phyloP scores from a whole-genome alignment of 2,888 invertebrate species.

The Drosophila nr. fundita region DNA sequence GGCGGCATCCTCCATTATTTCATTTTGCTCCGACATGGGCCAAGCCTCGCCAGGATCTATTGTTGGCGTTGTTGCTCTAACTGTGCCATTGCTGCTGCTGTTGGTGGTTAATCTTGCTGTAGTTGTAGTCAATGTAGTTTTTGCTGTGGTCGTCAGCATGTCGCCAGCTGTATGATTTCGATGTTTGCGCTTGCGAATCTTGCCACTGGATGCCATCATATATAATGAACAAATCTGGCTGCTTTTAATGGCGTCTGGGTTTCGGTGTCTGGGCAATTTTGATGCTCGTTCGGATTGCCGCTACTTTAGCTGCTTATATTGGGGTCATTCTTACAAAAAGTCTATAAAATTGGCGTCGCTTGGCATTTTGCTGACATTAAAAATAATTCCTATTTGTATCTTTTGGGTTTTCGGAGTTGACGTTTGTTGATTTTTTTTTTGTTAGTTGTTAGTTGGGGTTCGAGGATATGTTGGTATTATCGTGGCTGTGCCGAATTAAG shows the following conservation, averaged over 20 bases:
- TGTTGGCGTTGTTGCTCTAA: slow-evolving; percentile 11
- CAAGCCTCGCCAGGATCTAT: slow-evolving; percentile 25
- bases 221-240: slow-evolving; percentile 39
- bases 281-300: slow-evolving; percentile 17
- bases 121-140: slow-evolving; percentile 13
- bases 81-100: slow-evolving; percentile 6
- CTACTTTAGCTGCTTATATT: slow-evolving; percentile 1
- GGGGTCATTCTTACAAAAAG: slow-evolving; percentile 62
- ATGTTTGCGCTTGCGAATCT: slow-evolving; percentile 72
- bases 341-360: slow-evolving; percentile 72
- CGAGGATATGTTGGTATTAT: slow-evolving; percentile 58
- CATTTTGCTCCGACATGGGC: slow-evolving; percentile 28
- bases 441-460: slow-evolving; percentile 15
- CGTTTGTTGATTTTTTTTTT: neutral
- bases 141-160: slow-evolving; percentile 45
- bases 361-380: slow-evolving; percentile 50
- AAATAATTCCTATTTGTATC: slow-evolving; percentile 6
- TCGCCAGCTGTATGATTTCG: slow-evolving; percentile 65
- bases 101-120: slow-evolving; percentile 8
- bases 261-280: slow-evolving; percentile 32
- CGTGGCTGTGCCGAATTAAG: slow-evolving; percentile 47
- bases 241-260: slow-evolving; percentile 53
- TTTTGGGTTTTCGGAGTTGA: slow-evolving; percentile 12
- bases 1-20: slow-evolving; percentile 32
- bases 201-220: slow-evolving; percentile 57